Conservation (phyloP, 2,113 vertebrate species). For the Entosphenus tridentatus region DNA sequence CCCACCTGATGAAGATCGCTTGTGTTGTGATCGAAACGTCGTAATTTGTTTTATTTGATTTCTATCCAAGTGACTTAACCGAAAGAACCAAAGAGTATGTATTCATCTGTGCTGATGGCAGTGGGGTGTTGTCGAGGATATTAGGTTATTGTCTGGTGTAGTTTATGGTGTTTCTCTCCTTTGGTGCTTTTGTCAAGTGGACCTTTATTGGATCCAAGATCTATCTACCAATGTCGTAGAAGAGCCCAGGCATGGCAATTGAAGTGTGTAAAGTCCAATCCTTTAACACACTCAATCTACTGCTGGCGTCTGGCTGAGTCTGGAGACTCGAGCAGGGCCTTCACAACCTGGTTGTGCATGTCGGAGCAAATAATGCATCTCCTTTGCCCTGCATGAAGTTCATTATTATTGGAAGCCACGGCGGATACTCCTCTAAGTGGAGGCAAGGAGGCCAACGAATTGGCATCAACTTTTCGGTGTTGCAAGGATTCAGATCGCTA, state of each 20-base stretch:
- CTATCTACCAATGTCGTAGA: not conserved
- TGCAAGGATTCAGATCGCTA: no score
- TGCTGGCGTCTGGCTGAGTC: not conserved
- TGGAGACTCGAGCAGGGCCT: not conserved
- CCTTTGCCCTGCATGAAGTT: not conserved
- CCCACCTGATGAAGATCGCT: not conserved
- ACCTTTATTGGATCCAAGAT: not conserved
- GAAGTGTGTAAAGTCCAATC: not conserved
- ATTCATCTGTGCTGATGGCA: not conserved
- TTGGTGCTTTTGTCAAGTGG: not conserved
- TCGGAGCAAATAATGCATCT: not conserved
- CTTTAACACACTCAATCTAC: not conserved
- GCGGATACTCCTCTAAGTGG: not conserved
- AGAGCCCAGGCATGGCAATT: not conserved
- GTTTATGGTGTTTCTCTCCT: not conserved
- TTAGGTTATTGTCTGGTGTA: not conserved
- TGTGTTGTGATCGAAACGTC: no score
- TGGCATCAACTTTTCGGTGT: no score
- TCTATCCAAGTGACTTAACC: no score
- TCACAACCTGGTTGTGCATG: constrained; percentile 4
- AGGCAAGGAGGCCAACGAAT: no score
- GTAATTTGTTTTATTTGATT: no score
- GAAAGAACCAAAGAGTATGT: no score
- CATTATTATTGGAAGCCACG: not conserved
- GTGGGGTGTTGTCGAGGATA: not conserved